Evolutionary conservation across 2,113 vertebrate genomes (phyloP).

Genomic region (Megaleporinus macrocephalus): DNA sequence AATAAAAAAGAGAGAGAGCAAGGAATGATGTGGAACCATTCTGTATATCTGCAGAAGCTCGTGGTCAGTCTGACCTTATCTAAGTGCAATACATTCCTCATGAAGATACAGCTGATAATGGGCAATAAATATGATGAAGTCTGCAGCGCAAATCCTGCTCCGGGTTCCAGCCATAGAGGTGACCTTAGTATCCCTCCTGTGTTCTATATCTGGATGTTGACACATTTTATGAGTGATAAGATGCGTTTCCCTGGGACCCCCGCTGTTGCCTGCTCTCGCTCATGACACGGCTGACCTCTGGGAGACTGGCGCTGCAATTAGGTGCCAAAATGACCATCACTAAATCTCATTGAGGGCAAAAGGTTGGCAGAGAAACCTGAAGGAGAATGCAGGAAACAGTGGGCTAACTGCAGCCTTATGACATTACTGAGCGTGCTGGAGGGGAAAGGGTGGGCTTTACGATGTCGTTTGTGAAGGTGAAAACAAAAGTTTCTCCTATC

Average conservation of each 20-base stretch:
- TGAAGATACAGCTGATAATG: conserved; percentile 37
- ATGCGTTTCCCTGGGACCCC: conserved; percentile 38
- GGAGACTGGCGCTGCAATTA: conserved; percentile 69
- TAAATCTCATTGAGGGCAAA: conserved; percentile 70
- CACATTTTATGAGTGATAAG: conserved; percentile 60
- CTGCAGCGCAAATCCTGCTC: conserved; percentile 7
- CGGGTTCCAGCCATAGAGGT: conserved; percentile 18
- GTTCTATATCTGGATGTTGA: conserved; percentile 48
- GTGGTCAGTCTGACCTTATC: conserved; percentile 27
- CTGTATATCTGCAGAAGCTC: conserved; percentile 1
- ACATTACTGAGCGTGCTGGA: neutral
- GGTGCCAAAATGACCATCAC: conserved; percentile 72
- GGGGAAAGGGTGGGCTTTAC: conserved; percentile 55
- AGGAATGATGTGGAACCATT: conserved; percentile 7
- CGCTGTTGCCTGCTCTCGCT: conserved; percentile 29
- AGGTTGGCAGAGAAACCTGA: conserved; percentile 67
- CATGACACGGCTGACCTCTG: conserved; percentile 67
- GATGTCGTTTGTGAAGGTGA: neutral
- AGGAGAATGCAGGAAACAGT: conserved; percentile 62
- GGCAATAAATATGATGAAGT: conserved; percentile 25
- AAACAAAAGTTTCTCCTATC: neutral
- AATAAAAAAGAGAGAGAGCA: neutral
- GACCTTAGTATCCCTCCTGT: conserved; percentile 39
- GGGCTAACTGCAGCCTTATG: conserved; percentile 6
- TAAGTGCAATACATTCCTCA: conserved; percentile 21